A percentile compares a stretch with the other conserved stretches of the same genome.
phyloP scores from a whole-genome alignment of 2,888 invertebrate species.

The Sinohyriopsis cumingii region DNA sequence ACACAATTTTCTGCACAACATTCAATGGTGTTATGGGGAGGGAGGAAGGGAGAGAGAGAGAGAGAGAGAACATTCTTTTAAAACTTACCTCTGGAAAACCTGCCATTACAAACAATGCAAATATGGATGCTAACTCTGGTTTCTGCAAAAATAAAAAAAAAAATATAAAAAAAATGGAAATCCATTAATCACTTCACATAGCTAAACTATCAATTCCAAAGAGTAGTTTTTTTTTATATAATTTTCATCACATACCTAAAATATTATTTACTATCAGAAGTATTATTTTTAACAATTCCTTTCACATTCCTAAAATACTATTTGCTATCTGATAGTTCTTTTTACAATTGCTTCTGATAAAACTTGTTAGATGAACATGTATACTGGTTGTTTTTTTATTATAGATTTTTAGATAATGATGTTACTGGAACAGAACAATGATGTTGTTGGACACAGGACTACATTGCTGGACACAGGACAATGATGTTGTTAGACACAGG shows the following conservation, averaged over 20 bases:
- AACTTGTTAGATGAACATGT: no score
- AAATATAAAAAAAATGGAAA: constrained; percentile 11
- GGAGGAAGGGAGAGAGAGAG: no score
- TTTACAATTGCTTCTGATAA: no score
- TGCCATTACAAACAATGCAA: constrained; percentile 69
- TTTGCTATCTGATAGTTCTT: no score
- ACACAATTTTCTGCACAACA: background rate
- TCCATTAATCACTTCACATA: background rate
- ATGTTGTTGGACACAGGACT: background rate
- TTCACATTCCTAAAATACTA: background rate
- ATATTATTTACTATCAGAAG: background rate
- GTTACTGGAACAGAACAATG: background rate
- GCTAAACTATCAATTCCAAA: background rate
- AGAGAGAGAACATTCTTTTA: background rate
- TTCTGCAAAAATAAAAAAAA: constrained; percentile 37
- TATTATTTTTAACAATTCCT: no score
- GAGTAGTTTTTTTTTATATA: no score
- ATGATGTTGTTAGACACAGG: background rate
- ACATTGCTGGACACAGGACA: no score
- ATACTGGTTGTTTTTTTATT: no score
- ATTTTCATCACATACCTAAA: background rate
- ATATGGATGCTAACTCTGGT: constrained; percentile 63
- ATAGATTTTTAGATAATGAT: no score
- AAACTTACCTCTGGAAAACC: constrained; percentile 68
- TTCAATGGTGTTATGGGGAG: no score